These are phyloP conservation scores for Parnassius apollo DNA, from an alignment of 2,888 invertebrate species.

Conservation along the genomic window DNA sequence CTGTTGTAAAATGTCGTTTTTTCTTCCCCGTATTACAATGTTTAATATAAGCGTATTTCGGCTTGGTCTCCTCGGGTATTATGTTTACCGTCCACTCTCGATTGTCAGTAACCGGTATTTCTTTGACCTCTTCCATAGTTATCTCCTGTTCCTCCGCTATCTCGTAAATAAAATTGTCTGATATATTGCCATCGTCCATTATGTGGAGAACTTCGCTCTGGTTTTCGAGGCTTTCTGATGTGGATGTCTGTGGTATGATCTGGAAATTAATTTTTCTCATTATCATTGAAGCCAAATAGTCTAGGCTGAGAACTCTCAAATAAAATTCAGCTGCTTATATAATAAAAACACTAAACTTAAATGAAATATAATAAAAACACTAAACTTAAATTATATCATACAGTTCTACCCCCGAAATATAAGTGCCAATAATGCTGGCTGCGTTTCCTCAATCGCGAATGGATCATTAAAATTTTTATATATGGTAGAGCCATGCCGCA, in stretches of 20 bases:
- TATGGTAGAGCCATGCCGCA: too few species aligned
- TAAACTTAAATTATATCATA: too few species aligned
- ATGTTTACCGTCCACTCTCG: conserved; percentile 73
- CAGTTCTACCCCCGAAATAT: too few species aligned
- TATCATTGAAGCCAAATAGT: too few species aligned
- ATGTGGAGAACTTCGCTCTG: conserved; percentile 54
- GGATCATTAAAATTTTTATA: too few species aligned
- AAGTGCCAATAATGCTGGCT: too few species aligned
- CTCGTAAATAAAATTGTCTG: conserved; percentile 72
- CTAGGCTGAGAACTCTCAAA: too few species aligned
- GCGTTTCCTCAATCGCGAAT: too few species aligned
- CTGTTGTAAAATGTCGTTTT: conserved; percentile 67
- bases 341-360: too few species aligned
- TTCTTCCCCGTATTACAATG: conserved; percentile 68
- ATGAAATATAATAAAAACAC: too few species aligned
- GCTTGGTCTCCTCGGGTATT: conserved; percentile 58
- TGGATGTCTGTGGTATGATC: conserved; percentile 61
- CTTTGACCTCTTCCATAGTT: conserved; percentile 69
- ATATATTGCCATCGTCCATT: conserved; percentile 58
- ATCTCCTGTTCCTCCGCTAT: conserved; percentile 77
- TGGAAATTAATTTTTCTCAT: conserved; percentile 32
- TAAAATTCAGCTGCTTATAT: too few species aligned
- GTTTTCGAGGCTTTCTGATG: conserved; percentile 33
- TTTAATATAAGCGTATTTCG: conserved; percentile 72
- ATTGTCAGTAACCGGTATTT: conserved; percentile 52